A percentile compares a stretch with the other conserved stretches of the same genome.
Conservation (phyloP, 1,140 invertebrate genomes). For the Diorhabda carinulata region DNA sequence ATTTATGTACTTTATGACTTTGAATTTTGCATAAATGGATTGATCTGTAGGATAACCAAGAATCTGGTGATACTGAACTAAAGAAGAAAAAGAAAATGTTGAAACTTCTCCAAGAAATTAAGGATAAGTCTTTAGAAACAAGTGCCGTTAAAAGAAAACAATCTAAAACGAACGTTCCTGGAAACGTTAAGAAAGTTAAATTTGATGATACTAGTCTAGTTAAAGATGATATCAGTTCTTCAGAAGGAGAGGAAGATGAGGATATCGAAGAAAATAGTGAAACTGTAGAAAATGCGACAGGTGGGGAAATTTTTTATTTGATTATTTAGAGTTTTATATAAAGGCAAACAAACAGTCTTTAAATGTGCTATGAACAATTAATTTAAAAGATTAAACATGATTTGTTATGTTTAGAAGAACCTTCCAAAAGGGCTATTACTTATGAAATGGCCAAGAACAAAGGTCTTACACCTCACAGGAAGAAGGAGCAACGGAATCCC, state of each 20-base stretch:
- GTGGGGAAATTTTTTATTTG: too few relatives aligned
- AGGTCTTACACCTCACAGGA: slow-evolving; percentile 82
- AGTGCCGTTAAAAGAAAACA: slow-evolving; percentile 15
- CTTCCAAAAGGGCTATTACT: slow-evolving; percentile 76
- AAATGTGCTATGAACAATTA: too few relatives aligned
- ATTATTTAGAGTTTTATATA: too few relatives aligned
- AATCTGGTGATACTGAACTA: slow-evolving; percentile 26
- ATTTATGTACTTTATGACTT: too few relatives aligned
- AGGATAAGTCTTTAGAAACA: slow-evolving; percentile 7
- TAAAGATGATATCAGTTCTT: slow-evolving; percentile 3
- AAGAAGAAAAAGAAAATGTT: slow-evolving; percentile 45
- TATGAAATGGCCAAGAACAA: slow-evolving; percentile 95
- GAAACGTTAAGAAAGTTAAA: slow-evolving; percentile 5
- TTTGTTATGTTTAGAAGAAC: slow-evolving; percentile 28
- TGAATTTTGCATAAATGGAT: slow-evolving; percentile 14
- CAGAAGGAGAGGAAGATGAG: slow-evolving; percentile 36
- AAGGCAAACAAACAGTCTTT: too few relatives aligned
- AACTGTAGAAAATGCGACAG: background rate
- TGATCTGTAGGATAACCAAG: slow-evolving; percentile 27
- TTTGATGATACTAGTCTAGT: slow-evolving; percentile 4
- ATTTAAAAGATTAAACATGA: too few relatives aligned
- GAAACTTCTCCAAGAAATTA: slow-evolving; percentile 35
- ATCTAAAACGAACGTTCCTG: slow-evolving; percentile 16
- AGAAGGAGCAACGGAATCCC: slow-evolving; percentile 89
- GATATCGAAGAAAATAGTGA: slow-evolving; percentile 42